Percentiles rank a stretch among this genome's conserved stretches.
Conservation (phyloP, 2,113 vertebrate genomes). For the Morone saxatilis region DNA sequence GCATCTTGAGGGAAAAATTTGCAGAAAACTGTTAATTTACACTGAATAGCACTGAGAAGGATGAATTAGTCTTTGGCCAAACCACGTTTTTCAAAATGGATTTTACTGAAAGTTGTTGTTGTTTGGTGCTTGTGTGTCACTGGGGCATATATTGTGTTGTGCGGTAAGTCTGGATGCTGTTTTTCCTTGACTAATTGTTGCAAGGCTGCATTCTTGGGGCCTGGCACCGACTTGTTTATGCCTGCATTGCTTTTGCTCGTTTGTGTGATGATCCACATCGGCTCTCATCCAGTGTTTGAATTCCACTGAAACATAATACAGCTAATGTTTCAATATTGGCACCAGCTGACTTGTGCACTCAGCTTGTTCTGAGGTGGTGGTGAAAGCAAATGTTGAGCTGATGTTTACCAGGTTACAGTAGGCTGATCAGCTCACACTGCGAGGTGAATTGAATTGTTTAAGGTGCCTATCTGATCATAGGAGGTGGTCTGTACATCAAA, state of each 20-base stretch:
- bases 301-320: slow-evolving; percentile 17
- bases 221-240: slow-evolving; percentile 49
- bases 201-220: slow-evolving; percentile 32
- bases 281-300: slow-evolving; percentile 1
- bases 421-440: background rate
- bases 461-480: background rate
- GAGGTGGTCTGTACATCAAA: background rate
- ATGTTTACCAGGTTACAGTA: slow-evolving; percentile 14
- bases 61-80: background rate
- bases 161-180: slow-evolving; percentile 6
- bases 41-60: too few species aligned
- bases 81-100: background rate
- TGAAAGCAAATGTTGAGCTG: slow-evolving; percentile 10
- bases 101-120: slow-evolving; percentile 13
- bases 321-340: slow-evolving; percentile 16
- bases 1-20: background rate
- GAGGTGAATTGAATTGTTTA: background rate
- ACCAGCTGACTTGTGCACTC: slow-evolving; percentile 12
- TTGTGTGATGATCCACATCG: background rate
- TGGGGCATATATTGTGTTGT: background rate
- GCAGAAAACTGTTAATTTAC: too few species aligned
- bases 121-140: background rate
- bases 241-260: slow-evolving; percentile 13
- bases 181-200: slow-evolving; percentile 51
- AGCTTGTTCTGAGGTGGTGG: slow-evolving; percentile 10